A percentile compares a stretch with the other conserved stretches of the same genome.
Evolutionary conservation across 2,888 invertebrate species (phyloP).

Genomic region (Eustalomyia histrio): DNA sequence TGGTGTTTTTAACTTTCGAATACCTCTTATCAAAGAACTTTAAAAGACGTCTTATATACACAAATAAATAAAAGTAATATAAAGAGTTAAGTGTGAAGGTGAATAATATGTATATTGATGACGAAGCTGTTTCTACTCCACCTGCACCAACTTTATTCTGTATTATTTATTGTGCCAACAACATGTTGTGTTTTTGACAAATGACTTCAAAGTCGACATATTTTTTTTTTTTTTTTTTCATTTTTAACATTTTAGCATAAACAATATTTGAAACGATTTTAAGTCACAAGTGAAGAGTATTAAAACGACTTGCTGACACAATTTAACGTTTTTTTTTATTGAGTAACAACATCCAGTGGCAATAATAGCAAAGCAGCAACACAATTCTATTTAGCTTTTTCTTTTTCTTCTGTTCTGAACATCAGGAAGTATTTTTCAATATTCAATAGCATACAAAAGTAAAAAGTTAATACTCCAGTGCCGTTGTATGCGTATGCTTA

Average conservation of each 20-base stretch:
- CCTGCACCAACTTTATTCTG: background rate
- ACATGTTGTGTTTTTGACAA: conserved; percentile 56
- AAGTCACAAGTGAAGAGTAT: background rate
- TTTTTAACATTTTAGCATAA: conserved; percentile 4
- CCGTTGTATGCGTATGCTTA: background rate
- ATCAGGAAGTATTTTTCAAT: background rate
- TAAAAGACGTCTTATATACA: conserved; percentile 17
- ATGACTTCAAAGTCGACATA: conserved; percentile 53
- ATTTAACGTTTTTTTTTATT: conserved; percentile 19
- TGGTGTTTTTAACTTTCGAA: conserved; percentile 41
- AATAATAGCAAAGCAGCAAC: background rate
- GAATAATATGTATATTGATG: background rate
- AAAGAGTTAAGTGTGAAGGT: conserved; percentile 42
- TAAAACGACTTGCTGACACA: conserved; percentile 14
- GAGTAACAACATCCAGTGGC: background rate
- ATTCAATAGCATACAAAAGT: background rate
- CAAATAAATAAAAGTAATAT: conserved; percentile 16
- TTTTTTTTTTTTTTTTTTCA: background rate
- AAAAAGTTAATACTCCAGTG: background rate
- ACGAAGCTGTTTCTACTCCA: conserved; percentile 23
- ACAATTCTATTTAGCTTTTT: background rate
- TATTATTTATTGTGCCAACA: conserved; percentile 43
- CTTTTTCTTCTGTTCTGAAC: background rate
- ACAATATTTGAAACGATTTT: background rate
- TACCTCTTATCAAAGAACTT: conserved; percentile 19